Conservation (phyloP, 2,113 vertebrate species). For the Odontophorus gujanensis region DNA sequence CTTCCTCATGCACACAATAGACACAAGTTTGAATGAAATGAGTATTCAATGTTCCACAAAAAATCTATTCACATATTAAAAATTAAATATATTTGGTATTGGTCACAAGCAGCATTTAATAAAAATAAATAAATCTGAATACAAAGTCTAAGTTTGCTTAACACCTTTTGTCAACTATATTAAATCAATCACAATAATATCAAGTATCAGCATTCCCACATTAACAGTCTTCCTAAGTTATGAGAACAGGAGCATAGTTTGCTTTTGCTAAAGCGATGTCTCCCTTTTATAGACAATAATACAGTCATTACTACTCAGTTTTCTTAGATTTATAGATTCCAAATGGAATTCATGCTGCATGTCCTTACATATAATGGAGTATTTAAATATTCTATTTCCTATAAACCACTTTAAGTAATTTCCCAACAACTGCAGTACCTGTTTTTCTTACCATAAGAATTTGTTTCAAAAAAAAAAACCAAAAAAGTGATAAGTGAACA, state of each 20-base stretch:
- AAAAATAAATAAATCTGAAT: background rate
- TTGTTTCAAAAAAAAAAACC: background rate
- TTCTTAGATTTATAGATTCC: background rate
- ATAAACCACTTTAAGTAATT: background rate
- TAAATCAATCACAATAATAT: background rate
- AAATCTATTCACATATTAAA: background rate
- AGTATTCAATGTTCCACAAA: background rate
- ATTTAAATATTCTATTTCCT: background rate
- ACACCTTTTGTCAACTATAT: background rate
- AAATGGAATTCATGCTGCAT: background rate
- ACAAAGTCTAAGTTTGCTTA: background rate
- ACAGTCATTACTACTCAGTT: background rate
- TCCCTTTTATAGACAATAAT: background rate
- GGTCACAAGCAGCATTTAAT: background rate
- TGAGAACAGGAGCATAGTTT: background rate
- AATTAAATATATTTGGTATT: background rate
- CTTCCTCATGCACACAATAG: background rate
- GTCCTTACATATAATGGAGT: background rate
- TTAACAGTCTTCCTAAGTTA: background rate
- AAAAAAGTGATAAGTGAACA: background rate
- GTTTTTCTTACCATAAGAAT: background rate
- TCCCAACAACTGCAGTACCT: background rate
- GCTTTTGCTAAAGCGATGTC: background rate
- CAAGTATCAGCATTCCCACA: background rate
- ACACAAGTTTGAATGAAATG: background rate